These are phyloP conservation scores for Oxytorus armatus DNA, from an alignment of 2,888 invertebrate species.

Conservation along the genomic window DNA sequence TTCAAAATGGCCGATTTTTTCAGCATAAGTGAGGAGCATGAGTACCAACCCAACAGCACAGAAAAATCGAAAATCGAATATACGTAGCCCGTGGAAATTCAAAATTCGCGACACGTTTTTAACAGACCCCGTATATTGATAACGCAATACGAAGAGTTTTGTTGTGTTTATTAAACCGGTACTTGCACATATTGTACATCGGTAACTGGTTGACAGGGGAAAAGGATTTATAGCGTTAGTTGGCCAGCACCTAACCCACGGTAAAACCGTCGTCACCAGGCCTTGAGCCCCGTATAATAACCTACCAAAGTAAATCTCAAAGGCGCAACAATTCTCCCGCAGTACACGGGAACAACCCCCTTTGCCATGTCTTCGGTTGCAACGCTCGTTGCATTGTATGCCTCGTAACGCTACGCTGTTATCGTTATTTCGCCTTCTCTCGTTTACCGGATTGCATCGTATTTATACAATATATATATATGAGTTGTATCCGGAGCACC, in stretches of 20 bases:
- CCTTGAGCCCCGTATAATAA: constrained; percentile 36
- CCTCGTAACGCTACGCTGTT: constrained; percentile 37
- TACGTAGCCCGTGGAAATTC: no score
- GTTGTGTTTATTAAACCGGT: constrained; percentile 17
- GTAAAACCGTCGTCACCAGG: constrained; percentile 42
- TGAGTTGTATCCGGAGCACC: constrained; percentile 13
- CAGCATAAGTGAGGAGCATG: no score
- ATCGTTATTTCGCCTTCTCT: constrained; percentile 53
- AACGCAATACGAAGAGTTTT: background rate
- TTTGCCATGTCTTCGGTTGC: constrained; percentile 13
- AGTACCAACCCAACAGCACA: no score
- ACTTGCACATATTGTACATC: constrained; percentile 10
- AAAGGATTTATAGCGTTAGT: constrained; percentile 47
- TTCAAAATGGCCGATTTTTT: no score
- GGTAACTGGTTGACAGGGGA: constrained; percentile 24
- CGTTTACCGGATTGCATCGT: constrained; percentile 53
- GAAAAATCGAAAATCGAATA: no score
- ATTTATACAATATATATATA: constrained; percentile 23
- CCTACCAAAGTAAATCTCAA: constrained; percentile 56
- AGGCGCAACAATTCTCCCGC: constrained; percentile 58
- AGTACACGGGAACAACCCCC: constrained; percentile 8
- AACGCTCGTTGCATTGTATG: constrained; percentile 26
- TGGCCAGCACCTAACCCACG: constrained; percentile 11
- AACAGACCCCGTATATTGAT: background rate
- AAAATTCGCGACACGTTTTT: no score